Percentiles rank a stretch among this genome's conserved stretches.
phyloP scores from a whole-genome alignment of 2,888 invertebrate genomes.

The Ophion obscuratus region DNA sequence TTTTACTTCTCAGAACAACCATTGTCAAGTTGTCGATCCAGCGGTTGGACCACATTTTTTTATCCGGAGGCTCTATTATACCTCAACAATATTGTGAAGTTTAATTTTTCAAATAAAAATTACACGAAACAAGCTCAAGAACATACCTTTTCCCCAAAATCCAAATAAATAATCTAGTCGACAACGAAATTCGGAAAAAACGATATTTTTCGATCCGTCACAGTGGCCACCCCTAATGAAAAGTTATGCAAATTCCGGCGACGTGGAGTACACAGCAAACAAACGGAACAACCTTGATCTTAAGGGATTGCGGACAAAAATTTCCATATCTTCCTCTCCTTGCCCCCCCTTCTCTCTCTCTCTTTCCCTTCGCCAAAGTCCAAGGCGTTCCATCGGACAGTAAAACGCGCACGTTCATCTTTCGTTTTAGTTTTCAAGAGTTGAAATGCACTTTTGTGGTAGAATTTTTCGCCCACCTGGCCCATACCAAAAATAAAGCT shows the following conservation, averaged over 20 bases:
- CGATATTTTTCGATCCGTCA: too few relatives aligned
- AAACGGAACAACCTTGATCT: constrained; percentile 53
- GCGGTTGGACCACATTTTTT: too few relatives aligned
- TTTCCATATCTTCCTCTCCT: constrained; percentile 22
- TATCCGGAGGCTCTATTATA: too few relatives aligned
- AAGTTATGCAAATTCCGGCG: constrained; percentile 6
- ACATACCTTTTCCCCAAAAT: too few relatives aligned
- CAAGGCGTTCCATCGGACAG: background rate
- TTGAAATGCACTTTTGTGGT: constrained; percentile 17
- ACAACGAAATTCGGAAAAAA: too few relatives aligned
- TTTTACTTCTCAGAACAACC: too few relatives aligned
- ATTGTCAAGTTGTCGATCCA: too few relatives aligned
- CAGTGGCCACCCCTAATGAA: background rate
- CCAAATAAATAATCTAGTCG: too few relatives aligned
- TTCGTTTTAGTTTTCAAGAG: background rate
- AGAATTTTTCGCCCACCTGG: background rate
- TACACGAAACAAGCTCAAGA: too few relatives aligned
- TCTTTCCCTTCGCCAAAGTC: background rate
- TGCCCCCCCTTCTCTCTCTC: constrained; percentile 18
- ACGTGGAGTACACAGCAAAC: constrained; percentile 6
- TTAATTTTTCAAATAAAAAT: too few relatives aligned
- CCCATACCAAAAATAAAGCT: background rate
- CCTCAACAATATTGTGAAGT: too few relatives aligned
- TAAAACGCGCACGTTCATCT: background rate
- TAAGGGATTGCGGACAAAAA: constrained; percentile 50